A percentile compares a stretch with the other conserved stretches of the same genome.
Conservation (phyloP, 1,140 invertebrate genomes). For the Nephotettix cincticeps region DNA sequence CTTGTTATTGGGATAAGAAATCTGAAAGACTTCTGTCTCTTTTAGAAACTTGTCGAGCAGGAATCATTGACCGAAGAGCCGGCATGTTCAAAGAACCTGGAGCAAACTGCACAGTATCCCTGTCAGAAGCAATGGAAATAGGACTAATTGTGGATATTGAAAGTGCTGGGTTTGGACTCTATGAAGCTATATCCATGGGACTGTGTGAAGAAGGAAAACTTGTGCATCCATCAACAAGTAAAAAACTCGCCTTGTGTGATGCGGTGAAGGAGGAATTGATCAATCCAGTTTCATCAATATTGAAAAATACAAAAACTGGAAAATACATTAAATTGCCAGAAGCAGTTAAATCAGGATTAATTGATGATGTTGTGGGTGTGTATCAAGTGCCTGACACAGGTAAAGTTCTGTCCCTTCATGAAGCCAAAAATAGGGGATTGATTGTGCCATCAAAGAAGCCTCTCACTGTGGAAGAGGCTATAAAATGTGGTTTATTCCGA, state of each 20-base stretch:
- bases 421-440: constrained; percentile 68
- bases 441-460: constrained; percentile 71
- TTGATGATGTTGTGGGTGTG: constrained; percentile 69
- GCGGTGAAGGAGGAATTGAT: constrained; percentile 79
- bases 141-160: constrained; percentile 85
- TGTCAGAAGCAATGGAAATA: constrained; percentile 70
- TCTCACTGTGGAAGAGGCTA: constrained; percentile 72
- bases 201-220: constrained; percentile 79
- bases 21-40: constrained; percentile 66
- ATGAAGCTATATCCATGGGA: constrained; percentile 80
- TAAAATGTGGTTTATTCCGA: constrained; percentile 73
- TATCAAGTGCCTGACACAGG: constrained; percentile 63
- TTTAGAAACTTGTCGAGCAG: constrained; percentile 73
- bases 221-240: constrained; percentile 77
- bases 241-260: constrained; percentile 73
- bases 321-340: constrained; percentile 71
- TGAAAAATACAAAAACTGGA: constrained; percentile 69
- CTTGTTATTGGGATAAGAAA: constrained; percentile 77
- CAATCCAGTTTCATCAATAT: constrained; percentile 72
- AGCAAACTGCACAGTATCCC: constrained; percentile 61
- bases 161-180: constrained; percentile 73
- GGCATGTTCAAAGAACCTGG: constrained; percentile 76
- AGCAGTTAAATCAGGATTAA: constrained; percentile 69
- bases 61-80: constrained; percentile 78
- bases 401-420: constrained; percentile 63